Conservation (phyloP, 2,797 vertebrate genomes). For the Cynopterus sphinx region DNA sequence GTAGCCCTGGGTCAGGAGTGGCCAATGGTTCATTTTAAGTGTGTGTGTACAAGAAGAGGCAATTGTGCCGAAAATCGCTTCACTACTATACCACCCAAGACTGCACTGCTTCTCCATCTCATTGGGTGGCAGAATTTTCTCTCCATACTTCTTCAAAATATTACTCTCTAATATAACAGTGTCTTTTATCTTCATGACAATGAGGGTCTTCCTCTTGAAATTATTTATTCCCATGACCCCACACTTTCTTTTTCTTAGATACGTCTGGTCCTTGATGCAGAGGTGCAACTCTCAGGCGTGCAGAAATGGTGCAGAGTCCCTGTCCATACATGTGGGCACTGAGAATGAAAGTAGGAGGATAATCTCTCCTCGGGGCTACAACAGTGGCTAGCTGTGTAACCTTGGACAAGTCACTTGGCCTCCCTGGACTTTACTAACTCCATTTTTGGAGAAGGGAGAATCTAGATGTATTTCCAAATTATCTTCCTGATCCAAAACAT, state of each 20-base stretch:
- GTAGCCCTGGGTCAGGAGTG: conserved; percentile 84
- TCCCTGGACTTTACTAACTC: neutral
- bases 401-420: conserved; percentile 16
- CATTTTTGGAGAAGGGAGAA: neutral
- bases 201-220: neutral
- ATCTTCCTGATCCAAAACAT: neutral
- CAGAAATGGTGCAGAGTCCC: neutral
- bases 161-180: neutral
- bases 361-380: no score
- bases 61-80: neutral
- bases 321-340: neutral
- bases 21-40: conserved; percentile 56
- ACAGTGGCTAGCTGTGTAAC: neutral
- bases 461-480: neutral
- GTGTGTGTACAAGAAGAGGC: neutral
- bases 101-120: fast-evolving
- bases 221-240: no score
- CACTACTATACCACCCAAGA: neutral
- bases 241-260: neutral
- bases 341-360: neutral
- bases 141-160: neutral
- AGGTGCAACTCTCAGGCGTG: neutral
- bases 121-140: neutral
- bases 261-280: neutral
- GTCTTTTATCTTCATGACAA: neutral